Evolutionary conservation across 1,140 invertebrate genomes (phyloP).

Genomic region (Aphaenogaster rudis): DNA sequence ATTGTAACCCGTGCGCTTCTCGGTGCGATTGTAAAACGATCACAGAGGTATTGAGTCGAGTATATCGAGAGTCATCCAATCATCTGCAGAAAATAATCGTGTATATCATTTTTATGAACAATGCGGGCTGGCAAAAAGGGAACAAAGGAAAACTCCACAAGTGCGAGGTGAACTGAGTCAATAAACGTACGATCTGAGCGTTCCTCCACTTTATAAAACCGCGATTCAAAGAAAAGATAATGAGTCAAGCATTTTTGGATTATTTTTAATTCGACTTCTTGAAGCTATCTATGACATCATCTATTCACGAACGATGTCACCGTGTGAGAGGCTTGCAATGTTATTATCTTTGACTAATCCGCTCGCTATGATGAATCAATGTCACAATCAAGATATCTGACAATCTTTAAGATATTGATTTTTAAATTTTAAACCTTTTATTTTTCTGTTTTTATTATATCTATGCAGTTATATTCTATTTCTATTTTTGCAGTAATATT

Average conservation of each 20-base stretch:
- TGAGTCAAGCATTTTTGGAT: neutral
- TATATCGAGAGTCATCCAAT: conserved; percentile 18
- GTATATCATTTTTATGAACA: conserved; percentile 33
- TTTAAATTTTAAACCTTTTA: neutral
- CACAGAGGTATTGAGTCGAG: neutral
- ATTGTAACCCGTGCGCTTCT: conserved; percentile 26
- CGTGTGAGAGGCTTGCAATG: neutral
- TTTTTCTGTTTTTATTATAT: neutral
- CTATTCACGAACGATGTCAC: neutral
- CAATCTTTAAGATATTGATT: neutral
- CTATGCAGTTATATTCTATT: neutral
- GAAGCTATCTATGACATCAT: neutral
- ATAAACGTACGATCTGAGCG: neutral
- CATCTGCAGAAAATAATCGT: conserved; percentile 43
- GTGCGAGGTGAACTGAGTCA: neutral
- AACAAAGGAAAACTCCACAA: neutral
- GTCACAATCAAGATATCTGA: neutral
- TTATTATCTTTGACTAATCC: neutral
- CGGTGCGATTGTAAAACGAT: neutral
- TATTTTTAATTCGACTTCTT: neutral
- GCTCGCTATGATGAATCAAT: neutral
- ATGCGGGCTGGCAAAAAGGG: neutral
- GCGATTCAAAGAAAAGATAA: neutral
- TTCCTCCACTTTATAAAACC: neutral
- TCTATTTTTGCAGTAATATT: neutral